Evolutionary conservation across 1,140 invertebrate genomes (phyloP).

Genomic region (Teleogryllus occipitalis): DNA sequence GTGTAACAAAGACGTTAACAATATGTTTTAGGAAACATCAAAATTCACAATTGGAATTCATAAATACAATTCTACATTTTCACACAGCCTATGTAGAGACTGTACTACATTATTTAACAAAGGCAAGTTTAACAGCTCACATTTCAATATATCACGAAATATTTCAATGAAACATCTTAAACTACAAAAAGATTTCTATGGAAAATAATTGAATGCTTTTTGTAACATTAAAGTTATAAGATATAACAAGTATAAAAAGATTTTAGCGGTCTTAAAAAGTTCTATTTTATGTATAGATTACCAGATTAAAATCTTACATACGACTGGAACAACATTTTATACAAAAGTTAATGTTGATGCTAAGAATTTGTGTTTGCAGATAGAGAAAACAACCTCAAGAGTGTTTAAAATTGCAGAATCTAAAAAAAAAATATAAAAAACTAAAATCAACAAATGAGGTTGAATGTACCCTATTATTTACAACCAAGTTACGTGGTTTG

Average conservation of each 20-base stretch:
- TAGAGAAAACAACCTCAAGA: background rate
- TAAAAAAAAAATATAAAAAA: background rate
- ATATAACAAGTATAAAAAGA: constrained; percentile 6
- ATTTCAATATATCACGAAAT: background rate
- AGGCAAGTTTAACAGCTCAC: background rate
- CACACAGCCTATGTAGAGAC: background rate
- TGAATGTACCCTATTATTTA: background rate
- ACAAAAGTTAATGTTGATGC: background rate
- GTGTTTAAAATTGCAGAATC: too few species aligned
- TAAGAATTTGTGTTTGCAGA: background rate
- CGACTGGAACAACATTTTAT: background rate
- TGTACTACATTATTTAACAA: background rate
- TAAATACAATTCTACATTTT: background rate
- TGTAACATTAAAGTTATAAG: background rate
- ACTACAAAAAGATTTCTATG: background rate
- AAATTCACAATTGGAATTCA: background rate
- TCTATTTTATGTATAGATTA: background rate
- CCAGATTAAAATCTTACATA: background rate
- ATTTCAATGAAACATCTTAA: background rate
- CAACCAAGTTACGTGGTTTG: background rate
- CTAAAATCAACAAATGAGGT: background rate
- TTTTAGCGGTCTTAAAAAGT: background rate
- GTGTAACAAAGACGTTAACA: background rate
- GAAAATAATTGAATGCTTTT: background rate
- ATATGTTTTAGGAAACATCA: background rate